These are phyloP conservation scores for Mormyrops boulengeri DNA, from an alignment of 2,797 vertebrate species.

Conservation along the genomic window DNA sequence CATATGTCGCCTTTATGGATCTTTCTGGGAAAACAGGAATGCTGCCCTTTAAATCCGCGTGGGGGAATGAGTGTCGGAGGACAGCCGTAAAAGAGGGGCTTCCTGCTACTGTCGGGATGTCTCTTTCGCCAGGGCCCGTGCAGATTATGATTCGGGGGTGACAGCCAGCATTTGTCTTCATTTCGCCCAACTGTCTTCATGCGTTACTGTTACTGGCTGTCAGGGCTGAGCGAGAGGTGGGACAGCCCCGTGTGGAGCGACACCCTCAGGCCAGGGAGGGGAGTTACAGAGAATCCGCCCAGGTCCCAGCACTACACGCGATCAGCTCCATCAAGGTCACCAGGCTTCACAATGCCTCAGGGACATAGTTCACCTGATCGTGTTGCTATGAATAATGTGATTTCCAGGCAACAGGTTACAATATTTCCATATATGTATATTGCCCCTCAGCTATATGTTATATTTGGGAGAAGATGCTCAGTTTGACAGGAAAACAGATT, in stretches of 20 bases:
- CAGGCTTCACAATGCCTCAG: background rate
- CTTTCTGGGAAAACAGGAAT: slow-evolving; percentile 59
- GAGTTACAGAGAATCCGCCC: background rate
- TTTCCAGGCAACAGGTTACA: background rate
- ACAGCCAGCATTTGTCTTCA: slow-evolving; percentile 95
- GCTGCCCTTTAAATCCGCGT: slow-evolving; percentile 47
- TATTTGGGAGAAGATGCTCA: background rate
- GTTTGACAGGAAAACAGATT: background rate
- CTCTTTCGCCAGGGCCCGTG: slow-evolving; percentile 69
- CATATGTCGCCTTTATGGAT: slow-evolving; percentile 74
- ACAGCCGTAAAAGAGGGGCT: background rate
- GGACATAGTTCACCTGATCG: background rate
- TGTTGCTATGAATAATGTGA: background rate
- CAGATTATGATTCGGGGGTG: slow-evolving; percentile 88
- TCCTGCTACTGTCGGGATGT: slow-evolving; percentile 74
- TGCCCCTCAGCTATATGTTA: background rate
- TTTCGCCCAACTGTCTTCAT: slow-evolving; percentile 96
- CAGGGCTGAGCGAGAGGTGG: slow-evolving; percentile 58
- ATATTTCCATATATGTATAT: slow-evolving; percentile 2
- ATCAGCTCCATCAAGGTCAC: background rate
- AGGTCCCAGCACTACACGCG: background rate
- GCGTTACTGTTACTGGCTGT: slow-evolving; percentile 98
- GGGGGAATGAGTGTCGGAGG: slow-evolving; percentile 48
- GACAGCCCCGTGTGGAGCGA: slow-evolving; percentile 70
- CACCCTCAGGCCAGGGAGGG: slow-evolving; percentile 59